A percentile compares a stretch with the other conserved stretches of the same genome.
Evolutionary conservation across 2,888 invertebrate genomes (phyloP).

Genomic region (Caenorhabditis angaria): DNA sequence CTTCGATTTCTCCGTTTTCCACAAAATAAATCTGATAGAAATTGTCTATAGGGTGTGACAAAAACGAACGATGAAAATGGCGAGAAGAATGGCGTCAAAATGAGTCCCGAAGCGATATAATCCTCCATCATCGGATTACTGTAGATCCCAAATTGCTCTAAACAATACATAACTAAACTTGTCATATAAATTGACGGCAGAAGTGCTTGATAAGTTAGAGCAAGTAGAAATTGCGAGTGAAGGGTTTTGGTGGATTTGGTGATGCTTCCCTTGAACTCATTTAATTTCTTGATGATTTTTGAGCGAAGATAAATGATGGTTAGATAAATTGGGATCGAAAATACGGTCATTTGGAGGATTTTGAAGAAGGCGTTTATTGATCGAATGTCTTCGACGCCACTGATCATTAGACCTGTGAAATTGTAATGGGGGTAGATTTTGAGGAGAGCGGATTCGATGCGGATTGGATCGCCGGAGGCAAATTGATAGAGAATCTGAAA

Average conservation of each 20-base stretch:
- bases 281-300: conserved; percentile 18
- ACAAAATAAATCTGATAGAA: no score
- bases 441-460: conserved; percentile 12
- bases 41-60: no score
- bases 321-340: conserved; percentile 21
- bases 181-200: conserved; percentile 22
- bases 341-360: conserved; percentile 28
- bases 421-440: conserved; percentile 19
- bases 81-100: no score
- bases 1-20: no score
- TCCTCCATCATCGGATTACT: no score
- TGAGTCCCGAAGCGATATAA: no score
- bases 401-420: conserved; percentile 18
- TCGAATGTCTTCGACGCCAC: conserved; percentile 25
- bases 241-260: conserved; percentile 20
- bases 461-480: conserved; percentile 16
- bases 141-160: no score
- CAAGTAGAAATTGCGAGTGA: conserved; percentile 27
- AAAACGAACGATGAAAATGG: no score
- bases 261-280: conserved; percentile 19
- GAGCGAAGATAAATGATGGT: conserved; percentile 13
- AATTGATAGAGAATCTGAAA: conserved; percentile 20
- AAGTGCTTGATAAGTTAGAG: conserved; percentile 29
- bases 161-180: conserved; percentile 18
- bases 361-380: conserved; percentile 24